Conservation (phyloP, 2,888 invertebrate species). For the Caradrina kadenii region DNA sequence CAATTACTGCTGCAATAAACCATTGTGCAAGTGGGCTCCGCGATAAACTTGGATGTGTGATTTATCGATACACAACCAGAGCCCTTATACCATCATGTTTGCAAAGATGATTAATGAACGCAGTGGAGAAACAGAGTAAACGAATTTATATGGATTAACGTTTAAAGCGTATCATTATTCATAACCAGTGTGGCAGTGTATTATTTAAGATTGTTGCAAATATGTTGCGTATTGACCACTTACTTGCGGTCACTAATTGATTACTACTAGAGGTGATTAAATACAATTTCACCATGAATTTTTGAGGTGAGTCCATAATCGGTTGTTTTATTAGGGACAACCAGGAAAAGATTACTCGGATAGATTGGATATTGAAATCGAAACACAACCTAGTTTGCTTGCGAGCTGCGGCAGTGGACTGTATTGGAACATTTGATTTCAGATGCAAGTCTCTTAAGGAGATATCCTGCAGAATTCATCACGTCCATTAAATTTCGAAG, state of each 20-base stretch:
- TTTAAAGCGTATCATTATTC: slow-evolving; percentile 5
- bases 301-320: slow-evolving; percentile 20
- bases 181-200: not conserved
- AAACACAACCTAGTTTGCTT: not conserved
- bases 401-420: not conserved
- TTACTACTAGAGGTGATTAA: slow-evolving; percentile 15
- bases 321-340: not conserved
- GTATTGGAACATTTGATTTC: not conserved
- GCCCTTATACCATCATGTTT: slow-evolving; percentile 41
- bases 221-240: slow-evolving; percentile 10
- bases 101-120: slow-evolving; percentile 40
- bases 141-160: slow-evolving; percentile 8
- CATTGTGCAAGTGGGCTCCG: slow-evolving; percentile 73
- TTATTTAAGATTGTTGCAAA: slow-evolving; percentile 15
- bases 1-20: slow-evolving; percentile 77
- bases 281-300: slow-evolving; percentile 1
- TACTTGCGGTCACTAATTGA: slow-evolving; percentile 9
- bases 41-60: slow-evolving; percentile 68
- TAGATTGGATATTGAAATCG: not conserved
- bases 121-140: slow-evolving; percentile 14
- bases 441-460: not conserved
- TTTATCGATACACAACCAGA: slow-evolving; percentile 59
- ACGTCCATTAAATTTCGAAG: slow-evolving; percentile 11
- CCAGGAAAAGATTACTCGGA: not conserved
- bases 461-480: not conserved